Conservation (phyloP, 2,113 vertebrate genomes). For the Laticauda colubrina region DNA sequence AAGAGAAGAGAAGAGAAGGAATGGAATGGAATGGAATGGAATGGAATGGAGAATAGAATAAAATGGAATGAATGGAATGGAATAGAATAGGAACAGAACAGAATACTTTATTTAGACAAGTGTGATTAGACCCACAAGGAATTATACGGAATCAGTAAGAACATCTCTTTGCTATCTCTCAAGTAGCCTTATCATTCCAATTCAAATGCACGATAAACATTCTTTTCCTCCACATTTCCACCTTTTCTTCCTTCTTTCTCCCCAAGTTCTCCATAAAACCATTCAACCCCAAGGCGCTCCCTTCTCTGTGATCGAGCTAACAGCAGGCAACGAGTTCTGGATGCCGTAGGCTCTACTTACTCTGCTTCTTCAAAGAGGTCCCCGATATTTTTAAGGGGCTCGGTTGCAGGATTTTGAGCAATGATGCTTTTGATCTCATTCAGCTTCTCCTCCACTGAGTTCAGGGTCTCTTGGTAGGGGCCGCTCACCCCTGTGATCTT, state of each 20-base stretch:
- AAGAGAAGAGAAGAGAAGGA: too few species aligned
- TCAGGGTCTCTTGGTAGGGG: slow-evolving; percentile 81
- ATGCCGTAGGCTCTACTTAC: slow-evolving; percentile 68
- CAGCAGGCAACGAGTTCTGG: not conserved
- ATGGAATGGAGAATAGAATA: too few species aligned
- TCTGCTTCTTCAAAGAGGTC: slow-evolving; percentile 87
- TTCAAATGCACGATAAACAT: not conserved
- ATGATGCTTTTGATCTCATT: slow-evolving; percentile 78
- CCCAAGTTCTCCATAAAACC: rapidly evolving
- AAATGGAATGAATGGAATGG: too few species aligned
- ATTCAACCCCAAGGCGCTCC: rapidly evolving
- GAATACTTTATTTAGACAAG: not conserved
- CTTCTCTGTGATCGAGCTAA: not conserved
- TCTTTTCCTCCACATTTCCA: not conserved
- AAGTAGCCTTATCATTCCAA: not conserved
- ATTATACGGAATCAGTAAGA: slow-evolving; percentile 1
- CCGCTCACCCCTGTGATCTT: slow-evolving; percentile 85
- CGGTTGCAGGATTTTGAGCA: slow-evolving; percentile 82
- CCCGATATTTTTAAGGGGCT: slow-evolving; percentile 87
- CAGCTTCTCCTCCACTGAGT: slow-evolving; percentile 79
- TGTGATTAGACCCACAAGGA: not conserved
- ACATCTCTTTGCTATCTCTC: slow-evolving; percentile 25
- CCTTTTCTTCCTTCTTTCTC: rapidly evolving
- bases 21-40: not conserved
- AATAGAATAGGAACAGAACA: too few species aligned